A percentile compares a stretch with the other conserved stretches of the same genome.
Conservation (phyloP, 2,113 vertebrate species). For the Stegostoma tigrinum region DNA sequence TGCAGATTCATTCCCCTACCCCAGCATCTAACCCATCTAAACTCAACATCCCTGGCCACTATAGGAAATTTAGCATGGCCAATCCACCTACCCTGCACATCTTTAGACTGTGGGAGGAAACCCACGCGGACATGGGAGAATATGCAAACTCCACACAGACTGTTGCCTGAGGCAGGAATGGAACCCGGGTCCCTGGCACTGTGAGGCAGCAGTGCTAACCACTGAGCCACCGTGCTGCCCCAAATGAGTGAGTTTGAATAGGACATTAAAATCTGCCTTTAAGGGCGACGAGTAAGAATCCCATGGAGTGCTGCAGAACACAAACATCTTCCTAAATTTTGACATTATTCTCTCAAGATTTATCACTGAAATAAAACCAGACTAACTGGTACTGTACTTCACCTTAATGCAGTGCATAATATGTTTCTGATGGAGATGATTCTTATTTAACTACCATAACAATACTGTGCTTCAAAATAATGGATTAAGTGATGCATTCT, state of each 20-base stretch:
- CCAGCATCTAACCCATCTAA: no score
- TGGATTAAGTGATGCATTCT: background rate
- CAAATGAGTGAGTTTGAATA: background rate
- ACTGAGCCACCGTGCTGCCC: no score
- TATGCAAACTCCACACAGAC: no score
- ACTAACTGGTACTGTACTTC: background rate
- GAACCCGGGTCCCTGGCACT: no score
- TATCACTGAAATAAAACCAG: background rate
- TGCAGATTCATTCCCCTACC: no score
- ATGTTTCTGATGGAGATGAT: background rate
- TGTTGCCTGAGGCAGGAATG: no score
- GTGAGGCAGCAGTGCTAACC: no score
- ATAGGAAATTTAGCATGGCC: no score
- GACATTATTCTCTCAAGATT: background rate
- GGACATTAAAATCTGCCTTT: background rate
- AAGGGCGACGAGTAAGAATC: background rate
- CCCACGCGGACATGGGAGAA: no score
- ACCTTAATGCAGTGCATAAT: background rate
- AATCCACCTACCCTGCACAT: no score
- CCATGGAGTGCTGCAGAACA: background rate
- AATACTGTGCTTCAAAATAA: background rate
- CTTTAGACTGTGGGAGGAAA: no score
- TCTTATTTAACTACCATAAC: background rate
- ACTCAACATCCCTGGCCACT: no score
- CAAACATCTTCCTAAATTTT: background rate